These are phyloP conservation scores for Platycheirus rosarum DNA, from an alignment of 2,888 invertebrate species.

Conservation along the genomic window DNA sequence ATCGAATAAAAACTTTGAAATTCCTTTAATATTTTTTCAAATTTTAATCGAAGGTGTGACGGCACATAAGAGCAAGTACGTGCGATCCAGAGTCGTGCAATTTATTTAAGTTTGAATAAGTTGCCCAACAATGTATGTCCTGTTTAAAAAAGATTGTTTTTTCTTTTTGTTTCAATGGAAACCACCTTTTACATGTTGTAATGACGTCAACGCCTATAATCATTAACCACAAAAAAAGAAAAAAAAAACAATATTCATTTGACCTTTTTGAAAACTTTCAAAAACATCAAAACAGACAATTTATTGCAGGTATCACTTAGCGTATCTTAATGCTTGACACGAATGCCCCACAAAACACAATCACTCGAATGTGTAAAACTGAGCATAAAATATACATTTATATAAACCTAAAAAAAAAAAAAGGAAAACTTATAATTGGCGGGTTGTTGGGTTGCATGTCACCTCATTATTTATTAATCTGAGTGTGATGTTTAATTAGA, in stretches of 20 bases:
- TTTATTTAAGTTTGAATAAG: too few species aligned
- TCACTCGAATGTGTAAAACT: conserved; percentile 31
- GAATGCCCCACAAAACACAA: conserved; percentile 39
- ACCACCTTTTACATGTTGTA: neutral
- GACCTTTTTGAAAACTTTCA: conserved; percentile 35
- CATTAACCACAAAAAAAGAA: neutral
- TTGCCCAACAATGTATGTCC: conserved; percentile 16
- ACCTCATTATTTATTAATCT: conserved; percentile 66
- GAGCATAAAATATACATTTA: conserved; percentile 14
- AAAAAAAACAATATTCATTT: neutral
- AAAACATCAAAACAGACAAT: conserved; percentile 31
- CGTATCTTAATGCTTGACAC: conserved; percentile 56
- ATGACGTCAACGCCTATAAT: conserved; percentile 14
- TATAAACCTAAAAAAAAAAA: conserved; percentile 10
- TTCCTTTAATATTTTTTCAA: too few species aligned
- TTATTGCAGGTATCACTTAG: conserved; percentile 39
- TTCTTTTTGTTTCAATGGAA: too few species aligned
- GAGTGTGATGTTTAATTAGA: conserved; percentile 43
- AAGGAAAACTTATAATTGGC: conserved; percentile 57
- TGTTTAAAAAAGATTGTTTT: conserved; percentile 5
- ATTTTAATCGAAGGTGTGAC: too few species aligned
- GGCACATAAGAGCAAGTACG: too few species aligned
- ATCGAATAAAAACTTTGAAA: too few species aligned
- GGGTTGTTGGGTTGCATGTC: conserved; percentile 58
- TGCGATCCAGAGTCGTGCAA: too few species aligned